Percentiles rank a stretch among this genome's conserved stretches.
These are phyloP conservation scores for Hydra vulgaris DNA, from an alignment of 30 jellyfish, hydroid and myxozoan species.

Conservation along the genomic window DNA sequence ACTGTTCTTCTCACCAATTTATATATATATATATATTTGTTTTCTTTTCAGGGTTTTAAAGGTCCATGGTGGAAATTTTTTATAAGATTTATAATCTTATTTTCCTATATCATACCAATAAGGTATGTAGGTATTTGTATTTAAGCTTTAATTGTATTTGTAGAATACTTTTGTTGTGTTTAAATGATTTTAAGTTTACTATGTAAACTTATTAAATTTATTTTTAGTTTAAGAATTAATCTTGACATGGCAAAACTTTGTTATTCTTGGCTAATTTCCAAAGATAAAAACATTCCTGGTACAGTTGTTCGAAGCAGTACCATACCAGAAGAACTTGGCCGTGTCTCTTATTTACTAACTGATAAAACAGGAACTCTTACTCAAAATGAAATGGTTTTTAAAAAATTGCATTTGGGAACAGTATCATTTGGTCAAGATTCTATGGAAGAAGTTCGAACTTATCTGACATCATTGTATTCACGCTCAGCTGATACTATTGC, in stretches of 20 bases:
- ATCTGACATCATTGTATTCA: slow-evolving; percentile 33
- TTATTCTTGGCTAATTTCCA: slow-evolving; percentile 69
- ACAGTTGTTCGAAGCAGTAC: slow-evolving; percentile 95
- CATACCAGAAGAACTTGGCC: slow-evolving; percentile 87
- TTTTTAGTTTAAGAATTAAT: slow-evolving; percentile 75
- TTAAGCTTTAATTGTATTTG: too few relatives aligned
- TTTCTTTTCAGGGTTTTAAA: slow-evolving; percentile 52
- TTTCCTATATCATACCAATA: slow-evolving; percentile 89
- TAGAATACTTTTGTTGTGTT: not conserved
- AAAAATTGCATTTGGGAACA: slow-evolving; percentile 73
- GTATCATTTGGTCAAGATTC: slow-evolving; percentile 84
- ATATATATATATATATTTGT: too few relatives aligned
- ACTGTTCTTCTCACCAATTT: too few relatives aligned
- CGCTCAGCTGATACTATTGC: slow-evolving; percentile 36
- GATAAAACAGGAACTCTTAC: slow-evolving; percentile 95
- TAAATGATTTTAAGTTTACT: too few relatives aligned
- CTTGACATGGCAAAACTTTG: slow-evolving; percentile 87
- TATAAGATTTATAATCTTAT: slow-evolving; percentile 68
- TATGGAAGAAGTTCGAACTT: slow-evolving; percentile 75
- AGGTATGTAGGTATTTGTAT: slow-evolving; percentile 58
- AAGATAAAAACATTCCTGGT: slow-evolving; percentile 63
- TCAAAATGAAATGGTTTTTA: slow-evolving; percentile 85
- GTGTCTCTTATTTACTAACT: slow-evolving; percentile 62
- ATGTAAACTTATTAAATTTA: too few relatives aligned
- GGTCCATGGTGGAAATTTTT: slow-evolving; percentile 90